A percentile compares a stretch with the other conserved stretches of the same genome.
These are phyloP conservation scores for Rapana venosa DNA, from an alignment of 2,888 invertebrate species.

Conservation along the genomic window DNA sequence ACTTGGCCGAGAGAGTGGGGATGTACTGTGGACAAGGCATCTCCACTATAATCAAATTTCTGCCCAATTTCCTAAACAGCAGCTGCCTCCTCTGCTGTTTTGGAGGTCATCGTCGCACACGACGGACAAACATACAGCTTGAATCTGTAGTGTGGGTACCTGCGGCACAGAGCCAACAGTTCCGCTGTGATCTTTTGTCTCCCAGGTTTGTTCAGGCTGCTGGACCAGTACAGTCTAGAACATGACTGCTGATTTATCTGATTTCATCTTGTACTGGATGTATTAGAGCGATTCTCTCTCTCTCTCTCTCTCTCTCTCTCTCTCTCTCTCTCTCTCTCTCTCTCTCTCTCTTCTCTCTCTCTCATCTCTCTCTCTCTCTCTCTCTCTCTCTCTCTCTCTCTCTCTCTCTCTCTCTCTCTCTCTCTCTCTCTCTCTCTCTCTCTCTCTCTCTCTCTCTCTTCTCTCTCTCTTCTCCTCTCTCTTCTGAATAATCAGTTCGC, in stretches of 20 bases:
- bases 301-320: background rate
- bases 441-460: background rate
- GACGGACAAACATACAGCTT: no score
- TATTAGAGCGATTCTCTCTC: background rate
- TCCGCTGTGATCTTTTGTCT: background rate
- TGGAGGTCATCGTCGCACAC: no score
- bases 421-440: conserved; percentile 22
- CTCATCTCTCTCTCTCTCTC: background rate
- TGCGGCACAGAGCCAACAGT: background rate
- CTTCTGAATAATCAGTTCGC: background rate
- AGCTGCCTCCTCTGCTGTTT: no score
- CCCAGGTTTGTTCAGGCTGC: background rate
- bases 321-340: background rate
- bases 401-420: conserved; percentile 38
- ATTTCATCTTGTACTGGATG: background rate
- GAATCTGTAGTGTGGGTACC: background rate
- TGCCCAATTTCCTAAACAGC: no score
- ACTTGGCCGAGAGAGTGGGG: no score
- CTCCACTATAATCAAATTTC: no score
- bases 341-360: background rate
- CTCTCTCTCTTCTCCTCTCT: no score
- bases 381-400: background rate
- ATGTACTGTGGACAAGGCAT: no score
- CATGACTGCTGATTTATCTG: background rate
- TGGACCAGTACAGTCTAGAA: background rate